Conservation (phyloP, 2,797 vertebrate genomes). For the Picus viridis region DNA sequence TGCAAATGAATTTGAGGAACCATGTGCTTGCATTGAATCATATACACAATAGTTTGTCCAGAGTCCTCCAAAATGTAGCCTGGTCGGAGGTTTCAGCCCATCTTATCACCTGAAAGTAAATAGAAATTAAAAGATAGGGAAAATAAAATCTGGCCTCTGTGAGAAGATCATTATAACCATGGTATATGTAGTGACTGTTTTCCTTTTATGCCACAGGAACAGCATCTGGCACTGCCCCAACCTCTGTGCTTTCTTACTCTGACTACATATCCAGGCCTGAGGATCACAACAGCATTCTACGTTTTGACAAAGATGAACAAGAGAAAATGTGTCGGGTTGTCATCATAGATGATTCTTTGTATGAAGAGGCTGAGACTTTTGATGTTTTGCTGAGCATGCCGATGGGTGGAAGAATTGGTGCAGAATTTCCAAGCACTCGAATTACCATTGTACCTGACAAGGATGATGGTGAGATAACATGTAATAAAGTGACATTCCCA, state of each 20-base stretch:
- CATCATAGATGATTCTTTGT: constrained; percentile 93
- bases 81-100: not conserved
- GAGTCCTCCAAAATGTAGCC: not conserved
- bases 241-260: constrained; percentile 91
- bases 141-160: not conserved
- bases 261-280: constrained; percentile 94
- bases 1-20: not conserved
- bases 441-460: constrained; percentile 87
- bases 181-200: not conserved
- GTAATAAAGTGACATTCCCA: not conserved
- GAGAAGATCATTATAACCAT: not conserved
- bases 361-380: constrained; percentile 91
- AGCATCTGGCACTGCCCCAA: constrained; percentile 89
- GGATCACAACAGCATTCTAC: constrained; percentile 88
- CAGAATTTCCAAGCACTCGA: constrained; percentile 79
- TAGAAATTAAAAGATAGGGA: not conserved
- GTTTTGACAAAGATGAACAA: constrained; percentile 86
- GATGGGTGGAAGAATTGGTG: constrained; percentile 90
- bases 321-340: constrained; percentile 88
- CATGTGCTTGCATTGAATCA: not conserved
- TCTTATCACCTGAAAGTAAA: not conserved
- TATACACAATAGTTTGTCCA: not conserved
- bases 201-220: constrained; percentile 78
- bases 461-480: constrained; percentile 86
- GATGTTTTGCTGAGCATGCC: constrained; percentile 89